These are phyloP conservation scores for Chalcis sispes DNA, from an alignment of 2,888 invertebrate genomes.

Conservation along the genomic window DNA sequence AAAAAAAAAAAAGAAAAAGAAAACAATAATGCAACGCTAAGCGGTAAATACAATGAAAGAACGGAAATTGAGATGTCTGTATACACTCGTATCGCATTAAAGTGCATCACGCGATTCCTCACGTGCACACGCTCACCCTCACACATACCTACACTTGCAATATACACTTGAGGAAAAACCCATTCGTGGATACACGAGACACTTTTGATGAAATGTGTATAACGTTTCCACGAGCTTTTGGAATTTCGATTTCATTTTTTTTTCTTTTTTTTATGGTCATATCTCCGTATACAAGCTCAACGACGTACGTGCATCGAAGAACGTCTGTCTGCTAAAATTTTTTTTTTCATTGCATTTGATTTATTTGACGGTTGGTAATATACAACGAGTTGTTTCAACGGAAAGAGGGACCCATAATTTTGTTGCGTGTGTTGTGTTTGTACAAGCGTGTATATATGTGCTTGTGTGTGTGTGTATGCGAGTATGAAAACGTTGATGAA, in stretches of 20 bases:
- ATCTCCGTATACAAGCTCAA: neutral
- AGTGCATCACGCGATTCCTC: no score
- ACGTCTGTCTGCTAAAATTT: neutral
- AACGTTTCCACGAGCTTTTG: no score
- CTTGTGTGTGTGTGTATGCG: conserved; percentile 3
- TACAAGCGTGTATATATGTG: neutral
- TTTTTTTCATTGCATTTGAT: conserved; percentile 24
- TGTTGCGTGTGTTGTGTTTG: conserved; percentile 3
- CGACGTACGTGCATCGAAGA: neutral
- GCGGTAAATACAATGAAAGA: neutral
- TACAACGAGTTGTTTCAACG: neutral
- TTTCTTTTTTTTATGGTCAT: neutral
- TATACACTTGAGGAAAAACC: no score
- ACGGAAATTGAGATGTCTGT: neutral
- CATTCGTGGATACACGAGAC: no score
- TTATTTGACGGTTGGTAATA: conserved; percentile 48
- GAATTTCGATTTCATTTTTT: neutral
- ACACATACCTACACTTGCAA: neutral
- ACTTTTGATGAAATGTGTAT: no score
- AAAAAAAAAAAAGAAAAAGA: neutral
- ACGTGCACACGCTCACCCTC: neutral
- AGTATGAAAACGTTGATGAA: conserved; percentile 35
- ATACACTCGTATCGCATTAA: neutral
- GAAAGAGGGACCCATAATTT: conserved; percentile 21
- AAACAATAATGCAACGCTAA: conserved; percentile 19